Base-by-base conservation (phyloP, 2,888 invertebrate genomes). In the Sesia bembeciformis region DNA sequence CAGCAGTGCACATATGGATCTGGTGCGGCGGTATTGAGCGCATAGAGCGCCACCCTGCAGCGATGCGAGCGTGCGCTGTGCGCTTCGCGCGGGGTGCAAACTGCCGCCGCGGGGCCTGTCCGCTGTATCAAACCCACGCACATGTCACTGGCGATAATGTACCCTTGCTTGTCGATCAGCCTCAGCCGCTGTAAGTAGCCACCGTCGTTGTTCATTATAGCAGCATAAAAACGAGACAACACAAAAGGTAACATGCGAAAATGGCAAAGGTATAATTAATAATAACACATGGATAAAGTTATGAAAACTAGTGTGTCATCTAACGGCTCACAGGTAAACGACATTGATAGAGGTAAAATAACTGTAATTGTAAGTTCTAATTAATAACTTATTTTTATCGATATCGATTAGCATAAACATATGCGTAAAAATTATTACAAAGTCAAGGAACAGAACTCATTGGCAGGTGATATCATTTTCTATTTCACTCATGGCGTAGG, bases 1-100 rank as follows among this genome's bases (percentile, higher is more conserved):
- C 68, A 70, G 77, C 70, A 72, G 70, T 71, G 77, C 78, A 74
- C 75, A 76, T 79, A 82, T 82, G 82, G 76, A 63, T 72, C 67
- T 60, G 70, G 57, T 62, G 63, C 61, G 65, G 58, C 67, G 61
- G 70, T 75, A 78, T 74, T 81, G 75, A 75, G 69, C 64, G 66
- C 66, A 62, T 64, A 61, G 62, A 58, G 61, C 57, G 62, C 64
- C 63, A 63, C 67, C 68, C 66, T 50, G 63, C 63, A 68, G 70
- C 66, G 60, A 62, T 64, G 53, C 51, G 43, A 23, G 46, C 46
- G 46, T 23, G n/a, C 46, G n/a, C 52, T 54, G 53, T 54, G 58
- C 57, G 42, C 43, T 42, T 52, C 50, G 52, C 53, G 56, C 43
- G 56, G 66, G 64, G 64, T 64, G 64, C 60, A 65, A 65, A 62